These are phyloP conservation scores for Patella depressa DNA, from an alignment of 2,888 invertebrate genomes.

Conservation along the genomic window DNA sequence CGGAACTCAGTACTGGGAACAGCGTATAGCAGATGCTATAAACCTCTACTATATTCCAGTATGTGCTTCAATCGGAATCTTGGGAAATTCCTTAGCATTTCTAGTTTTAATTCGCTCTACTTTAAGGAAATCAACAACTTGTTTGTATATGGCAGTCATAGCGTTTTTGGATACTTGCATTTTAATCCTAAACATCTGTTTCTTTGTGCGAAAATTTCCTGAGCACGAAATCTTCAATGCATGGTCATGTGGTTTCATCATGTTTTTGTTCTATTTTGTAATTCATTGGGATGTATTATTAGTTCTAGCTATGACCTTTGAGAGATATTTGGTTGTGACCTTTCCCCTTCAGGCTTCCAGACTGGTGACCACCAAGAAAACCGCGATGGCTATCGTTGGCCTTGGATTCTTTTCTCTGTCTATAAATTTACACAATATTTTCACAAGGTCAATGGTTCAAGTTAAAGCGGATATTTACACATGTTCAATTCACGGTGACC, in stretches of 20 bases:
- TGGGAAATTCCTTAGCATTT: conserved; percentile 29
- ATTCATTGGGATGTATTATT: conserved; percentile 33
- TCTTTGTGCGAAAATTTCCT: conserved; percentile 15
- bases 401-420: conserved; percentile 16
- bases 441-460: conserved; percentile 24
- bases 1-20: conserved; percentile 15
- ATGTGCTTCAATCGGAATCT: conserved; percentile 23
- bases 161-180: conserved; percentile 31
- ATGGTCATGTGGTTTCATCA: conserved; percentile 28
- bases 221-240: conserved; percentile 21
- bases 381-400: conserved; percentile 18
- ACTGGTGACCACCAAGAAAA: conserved; percentile 15
- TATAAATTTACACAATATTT: conserved; percentile 30
- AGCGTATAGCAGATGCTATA: conserved; percentile 21
- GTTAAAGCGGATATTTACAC: not conserved
- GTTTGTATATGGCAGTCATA: conserved; percentile 35
- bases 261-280: conserved; percentile 33
- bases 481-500: conserved; percentile 17
- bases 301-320: conserved; percentile 34
- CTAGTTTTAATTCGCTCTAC: conserved; percentile 18
- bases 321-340: conserved; percentile 31
- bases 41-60: conserved; percentile 28
- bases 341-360: conserved; percentile 29
- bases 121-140: conserved; percentile 29
- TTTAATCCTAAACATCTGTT: conserved; percentile 25